Base-by-base conservation (phyloP, 2,797 vertebrate genomes). In the Chelmon rostratus region DNA sequence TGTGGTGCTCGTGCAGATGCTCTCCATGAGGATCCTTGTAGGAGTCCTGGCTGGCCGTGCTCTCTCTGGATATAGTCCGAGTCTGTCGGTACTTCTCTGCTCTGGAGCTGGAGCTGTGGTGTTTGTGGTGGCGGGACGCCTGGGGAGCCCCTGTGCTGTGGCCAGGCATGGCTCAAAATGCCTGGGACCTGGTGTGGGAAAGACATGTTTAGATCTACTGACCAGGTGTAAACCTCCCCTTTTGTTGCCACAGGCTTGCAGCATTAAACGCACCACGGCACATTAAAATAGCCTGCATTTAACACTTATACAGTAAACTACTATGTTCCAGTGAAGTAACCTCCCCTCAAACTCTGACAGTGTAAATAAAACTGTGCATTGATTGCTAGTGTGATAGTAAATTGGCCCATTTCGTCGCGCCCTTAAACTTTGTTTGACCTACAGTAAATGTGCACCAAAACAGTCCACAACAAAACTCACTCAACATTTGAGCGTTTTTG, bases 101-200 rank as follows among this genome's bases (percentile, higher is more conserved):
- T 69, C 89, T 86, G 89, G 92, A 89, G 79, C 86, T 25, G 57
- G 87, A 80, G 83, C 25, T 23, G 74, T 89, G 87, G 64, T 83
- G 88, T 13, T 89, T 91, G 74, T 91, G 85, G 83, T 92, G 81
- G 79, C 86, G 92, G 77, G 88, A 88, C 77, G 92, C 84, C 69
- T 86, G 95, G 57, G 95, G 93, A 70, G 94, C 92, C 89, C 96
- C 94, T 12, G 95, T 83, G 89, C 89, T 96, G 86, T 92, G 95
- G 93, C 97, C 96, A 95, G 97, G 96, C 97, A 99, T 98, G 96
- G 95, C 95, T 97, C 94, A 93, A 61, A 80, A 56, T 57, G 86
- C 94, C 93, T 74, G 94, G 90, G 91, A 95, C 97, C 97, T 97
- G 93, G 49, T 35, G 71, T 9, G 83, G 44, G 23, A 63, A 52